These are phyloP conservation scores for Hydropotes inermis DNA, from an alignment of 2,113 vertebrate species.

Conservation along the genomic window DNA sequence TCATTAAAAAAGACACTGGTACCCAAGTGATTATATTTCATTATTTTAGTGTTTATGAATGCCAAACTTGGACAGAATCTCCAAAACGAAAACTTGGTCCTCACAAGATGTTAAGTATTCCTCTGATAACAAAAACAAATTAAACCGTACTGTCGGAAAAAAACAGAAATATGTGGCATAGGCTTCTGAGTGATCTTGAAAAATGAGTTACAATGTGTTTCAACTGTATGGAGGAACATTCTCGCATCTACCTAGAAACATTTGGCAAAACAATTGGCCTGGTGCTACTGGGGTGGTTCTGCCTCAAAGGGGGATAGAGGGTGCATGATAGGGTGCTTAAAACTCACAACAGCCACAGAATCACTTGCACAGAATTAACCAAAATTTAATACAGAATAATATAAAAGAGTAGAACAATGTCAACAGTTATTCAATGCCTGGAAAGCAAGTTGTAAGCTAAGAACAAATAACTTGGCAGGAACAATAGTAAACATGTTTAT, in stretches of 20 bases:
- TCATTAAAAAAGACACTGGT: neutral
- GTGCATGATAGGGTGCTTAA: neutral
- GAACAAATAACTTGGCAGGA: slow-evolving; percentile 1
- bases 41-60: slow-evolving; percentile 19
- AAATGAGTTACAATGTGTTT: slow-evolving; percentile 26
- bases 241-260: neutral
- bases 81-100: slow-evolving; percentile 44
- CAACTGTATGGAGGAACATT: neutral
- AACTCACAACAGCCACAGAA: slow-evolving; percentile 9
- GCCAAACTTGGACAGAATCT: neutral
- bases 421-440: neutral
- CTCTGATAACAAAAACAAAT: slow-evolving; percentile 37
- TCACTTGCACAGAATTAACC: neutral
- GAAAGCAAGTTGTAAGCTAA: slow-evolving; percentile 15
- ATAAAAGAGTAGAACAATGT: slow-evolving; percentile 19
- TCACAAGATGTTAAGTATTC: slow-evolving; percentile 14
- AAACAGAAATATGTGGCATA: slow-evolving; percentile 38
- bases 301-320: neutral
- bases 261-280: neutral
- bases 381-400: slow-evolving; percentile 1
- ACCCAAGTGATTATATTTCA: neutral
- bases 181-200: slow-evolving; percentile 11
- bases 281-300: neutral
- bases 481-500: neutral
- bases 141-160: neutral